Conservation (phyloP, 2,113 vertebrate species). For the Pelvicachromis taeniatus region DNA sequence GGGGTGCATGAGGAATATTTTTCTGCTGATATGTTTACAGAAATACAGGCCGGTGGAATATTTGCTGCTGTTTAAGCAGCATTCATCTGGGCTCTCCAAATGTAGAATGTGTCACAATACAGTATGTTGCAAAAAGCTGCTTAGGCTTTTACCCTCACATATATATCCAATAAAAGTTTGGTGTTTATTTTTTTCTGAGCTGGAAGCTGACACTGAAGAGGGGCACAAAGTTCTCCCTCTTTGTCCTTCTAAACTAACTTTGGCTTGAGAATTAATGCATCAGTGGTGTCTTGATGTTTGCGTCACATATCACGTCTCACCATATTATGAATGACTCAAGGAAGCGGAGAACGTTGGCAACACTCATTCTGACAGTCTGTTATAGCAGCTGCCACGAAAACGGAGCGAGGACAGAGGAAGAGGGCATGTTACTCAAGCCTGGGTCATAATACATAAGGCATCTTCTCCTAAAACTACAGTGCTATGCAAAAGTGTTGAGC, state of each 20-base stretch:
- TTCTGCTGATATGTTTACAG: slow-evolving; percentile 31
- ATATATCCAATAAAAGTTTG: not conserved
- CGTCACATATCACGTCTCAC: not conserved
- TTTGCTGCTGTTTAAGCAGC: slow-evolving; percentile 7
- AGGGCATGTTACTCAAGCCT: not conserved
- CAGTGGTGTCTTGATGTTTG: not conserved
- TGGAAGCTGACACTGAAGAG: not conserved
- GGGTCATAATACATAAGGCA: not conserved
- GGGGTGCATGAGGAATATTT: slow-evolving; percentile 35
- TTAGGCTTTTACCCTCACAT: not conserved
- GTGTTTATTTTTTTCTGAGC: fast-evolving
- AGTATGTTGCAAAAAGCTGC: not conserved
- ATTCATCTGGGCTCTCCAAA: not conserved
- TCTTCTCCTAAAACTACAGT: not conserved
- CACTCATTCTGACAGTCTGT: not conserved
- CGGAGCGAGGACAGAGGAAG: not conserved
- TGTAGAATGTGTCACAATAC: not conserved
- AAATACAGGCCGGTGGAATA: slow-evolving; percentile 10
- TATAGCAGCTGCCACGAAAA: not conserved
- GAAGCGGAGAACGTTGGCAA: not conserved
- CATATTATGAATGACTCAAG: slow-evolving; percentile 8
- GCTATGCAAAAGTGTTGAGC: not conserved
- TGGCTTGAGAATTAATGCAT: not conserved
- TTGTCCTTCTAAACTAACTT: not conserved
- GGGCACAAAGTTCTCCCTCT: not conserved